phyloP scores from a whole-genome alignment of 2,797 vertebrate genomes.

The Muscicapa striata region DNA sequence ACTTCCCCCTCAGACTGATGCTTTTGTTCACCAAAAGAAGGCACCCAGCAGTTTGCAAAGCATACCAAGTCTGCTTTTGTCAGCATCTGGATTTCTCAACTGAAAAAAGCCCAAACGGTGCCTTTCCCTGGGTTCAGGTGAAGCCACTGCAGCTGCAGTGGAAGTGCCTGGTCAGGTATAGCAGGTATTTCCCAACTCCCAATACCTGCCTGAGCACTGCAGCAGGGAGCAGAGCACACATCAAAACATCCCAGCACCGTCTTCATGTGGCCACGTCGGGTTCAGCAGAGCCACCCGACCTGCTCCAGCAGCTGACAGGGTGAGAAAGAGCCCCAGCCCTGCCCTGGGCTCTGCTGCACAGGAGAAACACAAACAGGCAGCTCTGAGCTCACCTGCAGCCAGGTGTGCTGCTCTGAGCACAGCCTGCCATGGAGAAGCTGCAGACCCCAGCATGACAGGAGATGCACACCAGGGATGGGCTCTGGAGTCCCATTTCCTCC shows the following conservation, averaged over 20 bases:
- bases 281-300: neutral
- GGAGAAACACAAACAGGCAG: neutral
- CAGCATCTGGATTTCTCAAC: neutral
- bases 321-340: neutral
- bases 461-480: fast-evolving
- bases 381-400: neutral
- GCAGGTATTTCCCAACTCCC: constrained; percentile 55
- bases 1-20: too few species aligned
- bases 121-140: neutral
- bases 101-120: fast-evolving
- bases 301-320: neutral
- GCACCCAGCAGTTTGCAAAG: neutral
- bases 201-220: constrained; percentile 9
- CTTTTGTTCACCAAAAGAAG: neutral
- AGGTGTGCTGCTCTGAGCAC: neutral
- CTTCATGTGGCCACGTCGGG: neutral
- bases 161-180: constrained; percentile 40
- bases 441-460: fast-evolving
- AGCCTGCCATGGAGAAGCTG: fast-evolving
- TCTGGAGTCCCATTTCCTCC: neutral
- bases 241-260: neutral
- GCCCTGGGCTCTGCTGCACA: neutral
- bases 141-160: neutral
- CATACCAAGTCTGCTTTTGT: neutral
- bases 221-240: neutral